phyloP scores from a whole-genome alignment of 2,888 invertebrate genomes.

The Gibbula magus region DNA sequence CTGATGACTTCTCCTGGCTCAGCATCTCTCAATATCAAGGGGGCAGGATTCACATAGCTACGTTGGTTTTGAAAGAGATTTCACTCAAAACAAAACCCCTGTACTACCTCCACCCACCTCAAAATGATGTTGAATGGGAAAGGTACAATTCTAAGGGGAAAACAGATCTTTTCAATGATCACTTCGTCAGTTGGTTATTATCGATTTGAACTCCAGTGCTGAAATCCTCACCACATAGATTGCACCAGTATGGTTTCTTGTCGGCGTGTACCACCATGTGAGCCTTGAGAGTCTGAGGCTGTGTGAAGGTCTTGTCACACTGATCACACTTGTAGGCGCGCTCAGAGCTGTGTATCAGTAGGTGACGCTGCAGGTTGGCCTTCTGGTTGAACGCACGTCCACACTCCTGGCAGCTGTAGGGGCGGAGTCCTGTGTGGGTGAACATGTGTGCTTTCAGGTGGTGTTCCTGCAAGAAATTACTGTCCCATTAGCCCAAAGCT shows the following conservation, averaged over 20 bases:
- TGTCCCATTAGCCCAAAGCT: too few species aligned
- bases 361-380: constrained; percentile 75
- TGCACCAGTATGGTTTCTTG: constrained; percentile 74
- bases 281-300: constrained; percentile 75
- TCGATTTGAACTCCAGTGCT: too few species aligned
- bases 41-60: too few species aligned
- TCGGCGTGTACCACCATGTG: constrained; percentile 75
- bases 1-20: too few species aligned
- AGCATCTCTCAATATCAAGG: too few species aligned
- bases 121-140: too few species aligned
- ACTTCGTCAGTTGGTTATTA: too few species aligned
- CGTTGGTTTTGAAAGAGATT: too few species aligned
- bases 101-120: too few species aligned
- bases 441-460: constrained; percentile 75
- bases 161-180: too few species aligned
- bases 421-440: constrained; percentile 74
- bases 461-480: constrained; percentile 72
- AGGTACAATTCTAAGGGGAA: too few species aligned
- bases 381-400: constrained; percentile 74
- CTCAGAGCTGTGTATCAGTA: constrained; percentile 72
- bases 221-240: constrained; percentile 70
- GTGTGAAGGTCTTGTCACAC: constrained; percentile 74
- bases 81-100: too few species aligned
- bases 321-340: constrained; percentile 72
- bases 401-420: constrained; percentile 73